A percentile compares a stretch with the other conserved stretches of the same genome.
Evolutionary conservation across 2,797 vertebrate genomes (phyloP).

Genomic region (Poecilia picta): DNA sequence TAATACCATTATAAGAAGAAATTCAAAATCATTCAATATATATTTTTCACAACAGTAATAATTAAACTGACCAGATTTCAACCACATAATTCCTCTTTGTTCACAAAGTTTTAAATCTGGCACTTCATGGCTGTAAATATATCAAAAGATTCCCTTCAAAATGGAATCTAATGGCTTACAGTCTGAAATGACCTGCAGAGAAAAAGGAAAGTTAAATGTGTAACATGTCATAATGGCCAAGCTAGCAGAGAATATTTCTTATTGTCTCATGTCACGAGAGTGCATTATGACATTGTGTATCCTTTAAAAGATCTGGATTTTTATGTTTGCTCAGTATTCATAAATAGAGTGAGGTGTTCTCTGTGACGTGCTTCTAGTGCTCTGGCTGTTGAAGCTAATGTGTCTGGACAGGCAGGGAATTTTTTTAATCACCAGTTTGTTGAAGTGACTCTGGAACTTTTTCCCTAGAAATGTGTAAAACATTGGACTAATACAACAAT

Average conservation of each 20-base stretch:
- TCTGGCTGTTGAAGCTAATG: conserved; percentile 62
- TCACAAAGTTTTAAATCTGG: neutral
- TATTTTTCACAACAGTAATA: neutral
- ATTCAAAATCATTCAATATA: neutral
- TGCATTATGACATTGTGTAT: neutral
- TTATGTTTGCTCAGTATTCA: conserved; percentile 47
- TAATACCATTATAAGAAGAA: neutral
- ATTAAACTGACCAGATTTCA: neutral
- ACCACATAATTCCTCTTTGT: neutral
- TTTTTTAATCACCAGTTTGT: conserved; percentile 62
- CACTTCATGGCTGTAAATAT: neutral
- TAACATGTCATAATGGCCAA: neutral
- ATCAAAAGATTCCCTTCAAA: neutral
- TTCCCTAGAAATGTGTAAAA: conserved; percentile 86
- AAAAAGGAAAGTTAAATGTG: neutral
- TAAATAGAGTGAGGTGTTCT: conserved; percentile 67
- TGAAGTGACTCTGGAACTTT: conserved; percentile 83
- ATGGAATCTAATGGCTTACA: neutral
- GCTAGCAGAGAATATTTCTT: neutral
- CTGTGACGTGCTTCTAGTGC: conserved; percentile 72
- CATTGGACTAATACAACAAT: conserved; percentile 83
- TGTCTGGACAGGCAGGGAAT: conserved; percentile 72
- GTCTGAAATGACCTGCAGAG: neutral
- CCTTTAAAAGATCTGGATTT: neutral
- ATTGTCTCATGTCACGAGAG: neutral